Evolutionary conservation across 2,888 invertebrate genomes (phyloP), one percentile per base, ranked within the genome.

Genomic region (Cenopis cana): DNA sequence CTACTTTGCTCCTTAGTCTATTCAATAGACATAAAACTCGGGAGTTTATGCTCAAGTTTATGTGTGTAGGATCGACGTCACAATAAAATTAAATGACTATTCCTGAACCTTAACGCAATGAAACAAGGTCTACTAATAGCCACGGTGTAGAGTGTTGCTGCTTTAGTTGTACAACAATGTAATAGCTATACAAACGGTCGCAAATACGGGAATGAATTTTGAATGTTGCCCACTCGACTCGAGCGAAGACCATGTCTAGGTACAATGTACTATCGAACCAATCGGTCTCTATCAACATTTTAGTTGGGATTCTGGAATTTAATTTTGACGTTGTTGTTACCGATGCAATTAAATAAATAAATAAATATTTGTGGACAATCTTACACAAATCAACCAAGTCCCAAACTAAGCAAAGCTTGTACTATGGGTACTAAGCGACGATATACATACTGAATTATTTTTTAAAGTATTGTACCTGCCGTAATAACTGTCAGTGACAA

Each of bases 1-100:
- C 56, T 66, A 66, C 46, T 49, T 49, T 29, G 18, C 10, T 29
- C 10, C 41, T 50, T 52, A n/a, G 59, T 20, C 24, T 46, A 52
- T 52, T 29, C 9, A 20, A 14, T 33, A 33, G 36, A 20, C 50
- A 52, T 62, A 20, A 52, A 52, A 50, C 36, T 62, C 18, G 33
- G 12, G 0, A 29, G 14, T 55, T 5, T 11, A 20, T 59, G 14
- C n/a, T n/a, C n/a, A n/a, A n/a, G n/a, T n/a, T n/a, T n/a, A n/a
- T 41, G 29, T 33, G 38, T 29, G 1, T 36, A 18, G 9, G 11
- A 24, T n/a, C 29, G 41, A 6, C 14, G 41, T 6, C 41, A 14
- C 14, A 14, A 5, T n/a, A 1, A n/a, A 41, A 12, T n/a, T 8
- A n/a, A 41, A 12, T 41, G 41, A 41, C 41, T 14, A 46, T 14